phyloP scores from a whole-genome alignment of 1,140 invertebrate genomes.

The Himalopsyche phryganea region DNA sequence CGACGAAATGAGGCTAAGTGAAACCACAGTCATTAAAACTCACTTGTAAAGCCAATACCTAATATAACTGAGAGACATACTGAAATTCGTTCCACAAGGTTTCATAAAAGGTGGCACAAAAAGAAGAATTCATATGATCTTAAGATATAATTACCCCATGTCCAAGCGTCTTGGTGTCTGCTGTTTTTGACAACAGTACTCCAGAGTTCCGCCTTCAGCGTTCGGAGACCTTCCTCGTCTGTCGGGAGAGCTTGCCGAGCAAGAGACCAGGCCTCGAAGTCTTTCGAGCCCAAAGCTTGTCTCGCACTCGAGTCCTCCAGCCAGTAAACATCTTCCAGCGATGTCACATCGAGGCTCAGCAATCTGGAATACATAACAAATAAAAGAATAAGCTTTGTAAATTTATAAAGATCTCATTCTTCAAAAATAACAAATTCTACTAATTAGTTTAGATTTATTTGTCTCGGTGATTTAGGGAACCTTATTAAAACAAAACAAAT shows the following conservation, averaged over 20 bases:
- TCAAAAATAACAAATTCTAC: too few relatives aligned
- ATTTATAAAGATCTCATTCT: too few relatives aligned
- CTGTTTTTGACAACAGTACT: constrained; percentile 80
- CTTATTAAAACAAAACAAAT: too few relatives aligned
- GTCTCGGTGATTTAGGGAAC: too few relatives aligned
- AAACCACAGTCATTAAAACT: too few relatives aligned
- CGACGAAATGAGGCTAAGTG: too few relatives aligned
- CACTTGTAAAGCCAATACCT: too few relatives aligned
- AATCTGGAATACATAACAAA: constrained; percentile 52
- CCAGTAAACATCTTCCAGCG: constrained; percentile 85
- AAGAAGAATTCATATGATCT: too few relatives aligned
- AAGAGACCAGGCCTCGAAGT: constrained; percentile 73
- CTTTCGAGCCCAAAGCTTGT: constrained; percentile 67
- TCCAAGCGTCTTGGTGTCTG: constrained; percentile 84
- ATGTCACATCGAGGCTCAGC: constrained; percentile 74
- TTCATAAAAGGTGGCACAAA: not conserved
- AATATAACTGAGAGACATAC: too few relatives aligned
- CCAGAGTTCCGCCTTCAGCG: constrained; percentile 79
- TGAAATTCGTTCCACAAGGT: not conserved
- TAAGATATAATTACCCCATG: constrained; percentile 65
- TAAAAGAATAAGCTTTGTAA: too few relatives aligned
- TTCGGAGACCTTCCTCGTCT: constrained; percentile 71
- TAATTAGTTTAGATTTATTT: too few relatives aligned
- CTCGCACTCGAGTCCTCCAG: constrained; percentile 74
- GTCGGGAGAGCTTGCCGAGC: constrained; percentile 75